Base-by-base conservation (phyloP, 2,888 invertebrate species). In the Ennomos erosarius region DNA sequence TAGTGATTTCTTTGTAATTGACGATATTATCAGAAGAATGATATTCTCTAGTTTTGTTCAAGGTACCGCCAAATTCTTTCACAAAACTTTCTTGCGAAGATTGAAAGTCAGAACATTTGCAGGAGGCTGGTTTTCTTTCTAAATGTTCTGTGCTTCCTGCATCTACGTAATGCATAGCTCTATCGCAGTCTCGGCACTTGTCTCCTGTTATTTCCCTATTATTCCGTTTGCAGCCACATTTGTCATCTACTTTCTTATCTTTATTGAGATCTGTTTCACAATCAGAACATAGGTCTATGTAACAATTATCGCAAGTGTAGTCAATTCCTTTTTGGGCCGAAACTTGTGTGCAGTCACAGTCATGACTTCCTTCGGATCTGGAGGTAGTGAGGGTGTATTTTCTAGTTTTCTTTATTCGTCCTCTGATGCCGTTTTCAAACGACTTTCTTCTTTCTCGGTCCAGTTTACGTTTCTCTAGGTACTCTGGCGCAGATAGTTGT, bases 401-500 rank as follows among this genome's bases (percentile, higher is more conserved):
- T 57, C 88, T 94, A 54, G 94, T 90, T 76, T 94, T 95, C 73
- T 95, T 93, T 9, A 95, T 83, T 67, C 95, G 90, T 10, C 93
- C 93, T 71, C 94, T 84, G 43, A 93, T 82, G 45, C 94, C 94
- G 50, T 93, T 94, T 78, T 95, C 95, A 52, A 90, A 92, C 1
- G 95, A 94, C 76, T 94, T 94, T 68, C 95, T 85, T 73, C 95
- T 93, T 50, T 95, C 95, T 48, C 95, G 91, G 70, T 96, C 96
- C 53, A 95, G 93, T 79, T 97, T 97, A 34, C 98, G 93, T 68
- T 96, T 95, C 80, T 98, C 98, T 60, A 98, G 91, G 84, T 98
- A 98, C 71, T 98, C 98, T 0, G 98, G 98, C 0, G 98, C 97
- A 33, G 96, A 96, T 53, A 96, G 93, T 72, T 96, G 96, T 71